Conservation (phyloP, 2,888 invertebrate genomes). For the Leistus spinibarbis region DNA sequence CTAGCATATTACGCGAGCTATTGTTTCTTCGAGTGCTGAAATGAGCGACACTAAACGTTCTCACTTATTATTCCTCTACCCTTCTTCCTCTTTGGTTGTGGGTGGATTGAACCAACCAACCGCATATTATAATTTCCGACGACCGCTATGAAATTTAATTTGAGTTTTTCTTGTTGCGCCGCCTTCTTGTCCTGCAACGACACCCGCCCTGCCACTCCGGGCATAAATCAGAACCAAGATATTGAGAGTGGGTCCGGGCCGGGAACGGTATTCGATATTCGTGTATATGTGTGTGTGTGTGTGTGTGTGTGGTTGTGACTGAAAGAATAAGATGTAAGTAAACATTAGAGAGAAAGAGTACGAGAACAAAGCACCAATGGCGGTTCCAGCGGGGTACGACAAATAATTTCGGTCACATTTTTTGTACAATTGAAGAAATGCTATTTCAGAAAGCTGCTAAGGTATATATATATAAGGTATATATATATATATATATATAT, state of each 20-base stretch:
- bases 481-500: no score
- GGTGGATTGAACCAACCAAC: no score
- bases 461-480: no score
- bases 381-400: background rate
- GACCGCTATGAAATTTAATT: conserved; percentile 6
- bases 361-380: background rate
- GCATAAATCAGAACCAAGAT: conserved; percentile 2
- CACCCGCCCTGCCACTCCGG: background rate
- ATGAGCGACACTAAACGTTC: no score
- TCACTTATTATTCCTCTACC: no score
- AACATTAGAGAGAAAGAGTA: background rate
- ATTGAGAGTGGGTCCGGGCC: background rate
- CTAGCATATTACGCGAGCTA: no score
- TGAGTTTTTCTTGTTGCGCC: background rate
- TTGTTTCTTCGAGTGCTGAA: no score
- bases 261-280: background rate
- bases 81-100: no score
- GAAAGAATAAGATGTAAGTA: background rate
- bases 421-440: background rate
- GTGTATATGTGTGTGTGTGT: no score
- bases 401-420: background rate
- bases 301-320: background rate
- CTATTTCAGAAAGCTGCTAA: no score
- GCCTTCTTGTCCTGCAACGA: background rate
- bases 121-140: background rate